A percentile compares a stretch with the other conserved stretches of the same genome.
Conservation (phyloP, 2,888 invertebrate species). For the Macrosiphum euphorbiae region DNA sequence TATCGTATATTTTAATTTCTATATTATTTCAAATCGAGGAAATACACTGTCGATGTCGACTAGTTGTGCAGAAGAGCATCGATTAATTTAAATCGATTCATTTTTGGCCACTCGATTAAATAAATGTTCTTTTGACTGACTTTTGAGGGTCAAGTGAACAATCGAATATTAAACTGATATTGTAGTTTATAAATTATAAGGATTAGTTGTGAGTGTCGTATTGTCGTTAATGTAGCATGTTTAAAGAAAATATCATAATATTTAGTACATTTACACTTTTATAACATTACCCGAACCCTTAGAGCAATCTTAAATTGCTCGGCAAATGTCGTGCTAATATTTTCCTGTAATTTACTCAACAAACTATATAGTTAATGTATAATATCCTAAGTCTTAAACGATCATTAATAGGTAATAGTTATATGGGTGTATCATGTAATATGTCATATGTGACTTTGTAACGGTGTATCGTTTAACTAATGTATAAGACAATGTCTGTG, state of each 20-base stretch:
- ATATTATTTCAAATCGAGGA: neutral
- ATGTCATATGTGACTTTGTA: constrained; percentile 9
- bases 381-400: neutral
- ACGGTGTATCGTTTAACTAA: too few relatives aligned
- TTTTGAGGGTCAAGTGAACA: neutral
- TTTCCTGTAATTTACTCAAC: neutral
- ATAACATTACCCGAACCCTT: neutral
- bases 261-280: neutral
- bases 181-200: neutral
- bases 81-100: neutral
- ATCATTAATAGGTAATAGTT: neutral
- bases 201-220: neutral
- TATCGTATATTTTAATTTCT: neutral
- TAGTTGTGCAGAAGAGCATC: neutral
- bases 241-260: constrained; percentile 12
- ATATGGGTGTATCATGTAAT: neutral
- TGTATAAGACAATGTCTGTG: too few relatives aligned
- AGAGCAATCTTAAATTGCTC: neutral
- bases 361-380: neutral
- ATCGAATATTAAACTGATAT: neutral
- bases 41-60: neutral
- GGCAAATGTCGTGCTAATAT: neutral
- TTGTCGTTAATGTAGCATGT: neutral
- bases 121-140: neutral
- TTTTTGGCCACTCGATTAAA: neutral